Evolutionary conservation across 2,888 invertebrate species (phyloP), one percentile per base, ranked within the genome.

Genomic region (Ophion ellenae): DNA sequence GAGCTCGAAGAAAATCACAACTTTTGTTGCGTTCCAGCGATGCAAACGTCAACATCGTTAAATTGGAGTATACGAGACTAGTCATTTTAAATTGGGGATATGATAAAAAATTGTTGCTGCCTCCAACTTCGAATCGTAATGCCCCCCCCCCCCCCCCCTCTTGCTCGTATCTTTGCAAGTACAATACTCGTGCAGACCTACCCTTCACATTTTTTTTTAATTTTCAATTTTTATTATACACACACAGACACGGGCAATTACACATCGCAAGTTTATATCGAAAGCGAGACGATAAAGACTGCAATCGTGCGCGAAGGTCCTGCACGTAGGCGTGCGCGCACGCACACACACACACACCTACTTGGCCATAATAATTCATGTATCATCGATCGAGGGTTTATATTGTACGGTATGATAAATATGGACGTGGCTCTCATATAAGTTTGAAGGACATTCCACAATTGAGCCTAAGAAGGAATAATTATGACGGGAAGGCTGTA

Each of bases 401-500:
- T 66, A 66, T 64, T 53, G 45, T 47, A 53, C 66, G 20, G 53
- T 67, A 36, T 74, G n/a, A 45, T 74, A 74, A 63, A 63, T 66
- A 79, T 61, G 66, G 63, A 74, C 63, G 64, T 40, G 36, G 45
- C 57, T 9, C 63, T 74, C 64, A 57, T 40, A 45, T 82, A 76
- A 73, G 79, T 28, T 73, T 73, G 85, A 87, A 87, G 87, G 85
- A 79, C 86, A 63, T 87, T 86, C 78, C 85, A 85, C 85, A 87
- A 87, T 86, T 86, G 87, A 85, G 78, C 80, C 85, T 71, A 81
- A 83, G 81, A 84, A 82, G 82, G 84, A 87, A 87, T 87, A 85
- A 87, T 85, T 87, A 87, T 87, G 85, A 87, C 87, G 36, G 78
- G 73, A 71, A 40, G 64, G 47, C 67, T 82, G 40, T 82, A 84